Evolutionary conservation across 2,888 invertebrate species (phyloP).

Genomic region (Agrilus biguttatus): DNA sequence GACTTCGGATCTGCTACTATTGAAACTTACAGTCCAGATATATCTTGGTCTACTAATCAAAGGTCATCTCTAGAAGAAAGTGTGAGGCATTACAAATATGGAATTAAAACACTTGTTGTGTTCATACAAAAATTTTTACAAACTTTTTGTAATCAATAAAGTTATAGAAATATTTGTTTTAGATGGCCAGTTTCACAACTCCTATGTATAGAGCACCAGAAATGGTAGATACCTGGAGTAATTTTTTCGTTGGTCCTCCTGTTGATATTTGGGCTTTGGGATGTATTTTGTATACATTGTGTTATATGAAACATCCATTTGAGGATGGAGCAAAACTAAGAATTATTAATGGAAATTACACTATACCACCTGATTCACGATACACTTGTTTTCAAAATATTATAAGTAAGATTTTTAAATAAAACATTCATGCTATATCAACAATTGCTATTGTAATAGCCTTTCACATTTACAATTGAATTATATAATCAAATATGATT

Average conservation of each 20-base stretch:
- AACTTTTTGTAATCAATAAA: no score
- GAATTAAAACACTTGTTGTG: neutral
- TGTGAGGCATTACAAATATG: constrained; percentile 36
- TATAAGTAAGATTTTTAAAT: constrained; percentile 48
- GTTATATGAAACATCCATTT: constrained; percentile 91
- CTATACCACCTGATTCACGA: constrained; percentile 67
- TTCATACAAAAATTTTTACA: constrained; percentile 2
- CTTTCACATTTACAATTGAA: neutral
- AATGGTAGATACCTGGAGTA: constrained; percentile 96
- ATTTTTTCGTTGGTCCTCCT: constrained; percentile 79
- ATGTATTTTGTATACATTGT: constrained; percentile 83
- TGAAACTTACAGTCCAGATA: constrained; percentile 66
- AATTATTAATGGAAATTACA: constrained; percentile 92
- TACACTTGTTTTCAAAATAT: constrained; percentile 79
- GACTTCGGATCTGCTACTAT: constrained; percentile 95
- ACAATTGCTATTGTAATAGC: no score
- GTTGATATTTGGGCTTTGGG: constrained; percentile 96
- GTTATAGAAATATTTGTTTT: constrained; percentile 19
- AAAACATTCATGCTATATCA: no score
- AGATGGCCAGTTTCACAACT: constrained; percentile 68
- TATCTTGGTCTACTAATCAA: constrained; percentile 85
- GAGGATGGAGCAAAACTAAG: constrained; percentile 91
- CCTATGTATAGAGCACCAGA: constrained; percentile 98
- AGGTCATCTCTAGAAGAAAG: constrained; percentile 87
- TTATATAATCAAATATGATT: no score